Evolutionary conservation across 2,888 invertebrate genomes (phyloP).

Genomic region (Ecliptopera silaceata): DNA sequence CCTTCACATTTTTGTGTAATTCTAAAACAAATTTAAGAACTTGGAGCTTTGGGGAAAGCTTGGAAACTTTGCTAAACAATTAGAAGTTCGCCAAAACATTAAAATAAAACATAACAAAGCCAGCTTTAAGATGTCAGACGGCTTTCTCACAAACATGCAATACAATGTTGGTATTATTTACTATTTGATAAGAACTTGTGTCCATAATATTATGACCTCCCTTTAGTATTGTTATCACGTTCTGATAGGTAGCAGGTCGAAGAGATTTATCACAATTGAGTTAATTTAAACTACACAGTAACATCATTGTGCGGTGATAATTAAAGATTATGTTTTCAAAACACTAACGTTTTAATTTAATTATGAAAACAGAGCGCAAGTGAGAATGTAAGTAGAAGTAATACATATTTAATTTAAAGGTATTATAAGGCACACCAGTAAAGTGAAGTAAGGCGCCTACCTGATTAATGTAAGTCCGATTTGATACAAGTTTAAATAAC

Average conservation of each 20-base stretch:
- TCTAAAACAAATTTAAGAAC: slow-evolving; percentile 58
- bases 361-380: too few relatives aligned
- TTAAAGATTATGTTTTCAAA: too few relatives aligned
- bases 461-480: background rate
- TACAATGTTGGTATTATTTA: slow-evolving; percentile 40
- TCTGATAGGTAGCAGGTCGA: slow-evolving; percentile 48
- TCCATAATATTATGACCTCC: slow-evolving; percentile 52
- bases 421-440: too few relatives aligned
- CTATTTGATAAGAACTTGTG: slow-evolving; percentile 46
- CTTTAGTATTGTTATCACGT: slow-evolving; percentile 46
- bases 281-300: slow-evolving; percentile 32
- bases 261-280: slow-evolving; percentile 49
- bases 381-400: too few relatives aligned
- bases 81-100: slow-evolving; percentile 47
- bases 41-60: slow-evolving; percentile 47
- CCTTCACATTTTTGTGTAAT: slow-evolving; percentile 64
- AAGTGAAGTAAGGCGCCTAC: too few relatives aligned
- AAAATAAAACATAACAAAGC: slow-evolving; percentile 39
- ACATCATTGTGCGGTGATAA: slow-evolving; percentile 19
- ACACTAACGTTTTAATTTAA: too few relatives aligned
- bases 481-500: background rate
- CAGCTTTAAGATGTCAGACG: slow-evolving; percentile 30
- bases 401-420: too few relatives aligned
- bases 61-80: slow-evolving; percentile 54
- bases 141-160: slow-evolving; percentile 34